These are phyloP conservation scores for Onychorhynchus coronatus DNA, from an alignment of 2,113 vertebrate species.

Conservation along the genomic window DNA sequence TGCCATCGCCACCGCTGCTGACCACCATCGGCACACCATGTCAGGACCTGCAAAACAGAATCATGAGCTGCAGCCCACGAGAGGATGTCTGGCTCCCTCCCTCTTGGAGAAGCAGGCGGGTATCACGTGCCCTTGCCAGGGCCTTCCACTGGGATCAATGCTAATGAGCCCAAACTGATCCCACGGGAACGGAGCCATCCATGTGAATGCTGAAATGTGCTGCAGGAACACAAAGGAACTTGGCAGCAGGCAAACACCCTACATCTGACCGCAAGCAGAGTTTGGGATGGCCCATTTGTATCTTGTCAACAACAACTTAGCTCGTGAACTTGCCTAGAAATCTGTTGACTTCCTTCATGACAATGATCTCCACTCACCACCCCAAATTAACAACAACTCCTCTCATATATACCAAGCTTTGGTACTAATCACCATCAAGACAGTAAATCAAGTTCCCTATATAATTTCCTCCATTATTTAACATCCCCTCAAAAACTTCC, in stretches of 20 bases:
- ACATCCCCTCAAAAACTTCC: neutral
- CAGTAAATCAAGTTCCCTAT: neutral
- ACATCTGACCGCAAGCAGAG: neutral
- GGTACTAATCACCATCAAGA: neutral
- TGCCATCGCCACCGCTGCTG: constrained; percentile 83
- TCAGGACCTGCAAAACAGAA: constrained; percentile 80
- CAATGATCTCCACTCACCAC: neutral
- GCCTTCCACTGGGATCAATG: neutral
- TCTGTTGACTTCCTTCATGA: neutral
- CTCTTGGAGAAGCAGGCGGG: accelerated
- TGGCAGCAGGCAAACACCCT: neutral
- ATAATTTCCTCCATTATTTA: neutral
- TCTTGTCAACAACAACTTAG: neutral
- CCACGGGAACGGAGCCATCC: neutral
- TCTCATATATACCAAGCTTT: neutral
- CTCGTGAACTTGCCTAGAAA: neutral
- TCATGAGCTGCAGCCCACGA: neutral
- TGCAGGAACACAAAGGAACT: neutral
- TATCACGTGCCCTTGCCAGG: neutral
- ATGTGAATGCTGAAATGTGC: neutral
- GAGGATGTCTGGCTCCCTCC: neutral
- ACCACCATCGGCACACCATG: constrained; percentile 94
- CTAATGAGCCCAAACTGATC: neutral
- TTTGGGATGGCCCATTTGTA: neutral
- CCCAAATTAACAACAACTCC: neutral